phyloP scores from a whole-genome alignment of 1,140 invertebrate genomes.

The Leguminivora glycinivorella region DNA sequence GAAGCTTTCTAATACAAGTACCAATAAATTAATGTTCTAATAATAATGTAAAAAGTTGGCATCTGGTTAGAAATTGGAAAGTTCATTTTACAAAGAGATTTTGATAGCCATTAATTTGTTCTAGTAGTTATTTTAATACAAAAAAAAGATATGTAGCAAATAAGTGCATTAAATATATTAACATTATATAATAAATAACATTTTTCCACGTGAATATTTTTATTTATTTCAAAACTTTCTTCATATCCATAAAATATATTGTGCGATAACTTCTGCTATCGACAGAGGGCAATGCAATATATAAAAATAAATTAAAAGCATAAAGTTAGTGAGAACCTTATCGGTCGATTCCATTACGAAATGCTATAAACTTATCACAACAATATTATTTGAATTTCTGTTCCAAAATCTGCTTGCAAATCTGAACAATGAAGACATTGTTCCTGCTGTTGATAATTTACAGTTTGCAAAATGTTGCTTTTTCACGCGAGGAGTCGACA shows the following conservation, averaged over 20 bases:
- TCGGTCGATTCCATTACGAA: constrained; percentile 12
- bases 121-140: no score
- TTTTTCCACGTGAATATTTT: not conserved
- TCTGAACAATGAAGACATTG: constrained; percentile 23
- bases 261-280: constrained; percentile 40
- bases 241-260: constrained; percentile 46
- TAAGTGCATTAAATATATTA: not conserved
- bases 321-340: not conserved
- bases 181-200: not conserved
- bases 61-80: no score
- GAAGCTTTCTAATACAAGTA: no score
- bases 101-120: no score
- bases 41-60: no score
- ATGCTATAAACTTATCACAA: constrained; percentile 15
- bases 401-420: not conserved
- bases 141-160: not conserved
- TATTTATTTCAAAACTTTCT: constrained; percentile 42
- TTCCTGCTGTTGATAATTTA: constrained; percentile 35
- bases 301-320: constrained; percentile 25
- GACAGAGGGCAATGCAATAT: constrained; percentile 8
- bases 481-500: constrained; percentile 23
- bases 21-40: no score
- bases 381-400: not conserved
- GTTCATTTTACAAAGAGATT: no score
- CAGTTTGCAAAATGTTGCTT: not conserved